Base-by-base conservation (phyloP, 2,797 vertebrate genomes). In the Adrianichthys oophorus region DNA sequence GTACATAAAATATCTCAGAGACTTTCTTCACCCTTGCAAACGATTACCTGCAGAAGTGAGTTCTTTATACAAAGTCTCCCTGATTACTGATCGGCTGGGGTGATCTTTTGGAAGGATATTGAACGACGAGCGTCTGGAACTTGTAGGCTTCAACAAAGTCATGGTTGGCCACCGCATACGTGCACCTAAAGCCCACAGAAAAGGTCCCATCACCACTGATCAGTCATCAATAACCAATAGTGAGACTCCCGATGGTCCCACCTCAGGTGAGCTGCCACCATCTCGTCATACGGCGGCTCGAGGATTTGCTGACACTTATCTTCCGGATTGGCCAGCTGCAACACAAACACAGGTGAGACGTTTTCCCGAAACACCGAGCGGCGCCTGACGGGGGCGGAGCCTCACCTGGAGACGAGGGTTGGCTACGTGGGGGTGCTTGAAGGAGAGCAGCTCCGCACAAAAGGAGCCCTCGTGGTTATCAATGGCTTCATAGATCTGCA, bases 61-160 rank as follows among this genome's bases (percentile, higher is more conserved):
- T 12, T 12, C 10, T 37, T 37, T 12, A 37, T 12, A 37, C 13
- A 37, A 37, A 37, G 32, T 37, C 32, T 37, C 32, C 12, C 7
- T 44, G 19, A 42, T 49, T 10, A 43, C 4, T 41, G 17, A 42
- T 13, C n/a, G 3, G 13, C 7, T 44, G 17, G 26, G 40, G 26
- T 6, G 24, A 32, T 7, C 26, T 32, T 32, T 32, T 3, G 12
- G 41, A 97, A 98, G 93, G 97, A 98, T 99, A 98, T 98, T 99
- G 97, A 24, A 98, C 96, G 0, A 98, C 96, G 32, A 98, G 92
- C 0, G 96, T 97, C 87, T 99, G 97, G 78, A 93, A 97, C 85
- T 95, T 98, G 86, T 98, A 99, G 0, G 97, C 97, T 76, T 98
- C 97, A 42, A 98, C 80, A 37, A 98, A 99, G 87, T 99, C 96